Percentiles rank a stretch among this genome's conserved stretches.
Evolutionary conservation across 1,140 invertebrate species (phyloP).

Genomic region (Macrobrachium nipponense): DNA sequence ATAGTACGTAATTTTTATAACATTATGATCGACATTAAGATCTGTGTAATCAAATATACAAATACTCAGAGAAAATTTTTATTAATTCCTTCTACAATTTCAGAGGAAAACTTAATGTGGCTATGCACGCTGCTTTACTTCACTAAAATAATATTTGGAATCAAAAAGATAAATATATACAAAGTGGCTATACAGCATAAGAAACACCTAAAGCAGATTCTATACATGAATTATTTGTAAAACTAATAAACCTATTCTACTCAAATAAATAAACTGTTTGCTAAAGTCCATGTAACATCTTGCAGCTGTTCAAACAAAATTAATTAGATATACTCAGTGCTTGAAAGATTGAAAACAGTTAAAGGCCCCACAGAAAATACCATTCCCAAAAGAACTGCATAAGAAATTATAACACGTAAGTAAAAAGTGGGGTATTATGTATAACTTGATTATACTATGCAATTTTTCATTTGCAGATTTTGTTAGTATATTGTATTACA

Average conservation of each 20-base stretch:
- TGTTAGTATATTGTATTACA: slow-evolving; percentile 21
- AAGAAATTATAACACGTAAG: slow-evolving; percentile 44
- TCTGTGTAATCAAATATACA: neutral
- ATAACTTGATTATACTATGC: slow-evolving; percentile 18
- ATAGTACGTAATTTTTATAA: neutral
- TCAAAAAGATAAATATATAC: slow-evolving; percentile 42
- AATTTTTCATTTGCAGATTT: neutral
- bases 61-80: slow-evolving; percentile 17
- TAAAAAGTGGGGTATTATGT: slow-evolving; percentile 20
- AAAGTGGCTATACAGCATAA: slow-evolving; percentile 35
- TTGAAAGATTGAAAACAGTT: too few species aligned
- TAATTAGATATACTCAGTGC: too few species aligned
- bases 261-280: too few species aligned
- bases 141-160: slow-evolving; percentile 51
- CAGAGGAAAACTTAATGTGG: slow-evolving; percentile 38
- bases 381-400: neutral
- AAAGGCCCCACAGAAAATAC: too few species aligned
- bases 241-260: slow-evolving; percentile 43
- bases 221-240: slow-evolving; percentile 49
- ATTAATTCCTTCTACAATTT: slow-evolving; percentile 44
- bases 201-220: slow-evolving; percentile 46
- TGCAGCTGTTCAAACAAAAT: too few species aligned
- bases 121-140: slow-evolving; percentile 25
- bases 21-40: neutral
- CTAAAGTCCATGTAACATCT: too few species aligned